Evolutionary conservation across 2,113 vertebrate species (phyloP).

Genomic region (Albula glossodonta): DNA sequence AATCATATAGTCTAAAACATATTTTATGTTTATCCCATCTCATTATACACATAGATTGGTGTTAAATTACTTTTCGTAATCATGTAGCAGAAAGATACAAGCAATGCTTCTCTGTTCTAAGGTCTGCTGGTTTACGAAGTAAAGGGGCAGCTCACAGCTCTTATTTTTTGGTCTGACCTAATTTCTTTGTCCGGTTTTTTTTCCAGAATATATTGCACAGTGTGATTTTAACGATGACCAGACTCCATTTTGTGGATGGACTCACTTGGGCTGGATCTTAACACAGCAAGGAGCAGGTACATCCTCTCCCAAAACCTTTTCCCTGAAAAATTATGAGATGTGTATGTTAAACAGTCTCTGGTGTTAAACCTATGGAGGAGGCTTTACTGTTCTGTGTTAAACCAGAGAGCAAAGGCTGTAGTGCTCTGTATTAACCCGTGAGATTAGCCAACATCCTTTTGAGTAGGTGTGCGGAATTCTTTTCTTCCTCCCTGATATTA

Average conservation of each 20-base stretch:
- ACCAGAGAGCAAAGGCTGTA: too few species aligned
- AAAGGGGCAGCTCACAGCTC: background rate
- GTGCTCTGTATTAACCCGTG: background rate
- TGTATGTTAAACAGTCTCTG: too few species aligned
- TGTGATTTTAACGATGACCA: conserved; percentile 72
- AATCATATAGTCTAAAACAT: background rate
- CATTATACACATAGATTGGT: background rate
- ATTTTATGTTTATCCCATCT: background rate
- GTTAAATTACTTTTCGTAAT: background rate
- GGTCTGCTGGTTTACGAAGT: background rate
- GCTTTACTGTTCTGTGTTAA: too few species aligned
- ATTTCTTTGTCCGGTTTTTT: conserved; percentile 8
- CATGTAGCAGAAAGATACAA: background rate
- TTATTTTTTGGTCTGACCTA: background rate
- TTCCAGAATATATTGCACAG: conserved; percentile 71
- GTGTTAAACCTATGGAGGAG: too few species aligned
- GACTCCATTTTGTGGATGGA: conserved; percentile 75
- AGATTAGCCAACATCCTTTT: conserved; percentile 17
- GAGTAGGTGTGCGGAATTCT: conserved; percentile 23
- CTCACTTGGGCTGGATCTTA: conserved; percentile 58
- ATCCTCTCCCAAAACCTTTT: background rate
- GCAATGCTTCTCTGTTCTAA: background rate
- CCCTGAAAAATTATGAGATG: too few species aligned
- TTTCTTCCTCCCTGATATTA: background rate
- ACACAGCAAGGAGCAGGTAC: conserved; percentile 64